Evolutionary conservation across 2,888 invertebrate species (phyloP).

Genomic region (Aspidiotus destructor): DNA sequence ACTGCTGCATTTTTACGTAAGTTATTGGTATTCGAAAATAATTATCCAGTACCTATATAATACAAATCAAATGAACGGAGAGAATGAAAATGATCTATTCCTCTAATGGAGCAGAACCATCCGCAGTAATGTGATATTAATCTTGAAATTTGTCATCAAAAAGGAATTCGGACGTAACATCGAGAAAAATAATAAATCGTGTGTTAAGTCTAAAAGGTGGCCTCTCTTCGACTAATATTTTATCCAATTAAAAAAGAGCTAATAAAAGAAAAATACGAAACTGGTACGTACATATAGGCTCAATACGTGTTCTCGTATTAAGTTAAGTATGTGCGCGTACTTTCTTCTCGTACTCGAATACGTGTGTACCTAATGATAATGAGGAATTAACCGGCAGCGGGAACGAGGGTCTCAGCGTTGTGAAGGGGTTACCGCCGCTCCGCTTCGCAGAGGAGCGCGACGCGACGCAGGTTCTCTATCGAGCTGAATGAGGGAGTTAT

Average conservation of each 20-base stretch:
- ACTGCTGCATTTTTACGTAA: no score
- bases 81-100: no score
- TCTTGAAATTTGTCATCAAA: conserved; percentile 31
- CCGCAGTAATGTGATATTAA: conserved; percentile 29
- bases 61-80: no score
- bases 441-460: not conserved
- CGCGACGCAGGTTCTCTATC: conserved; percentile 24
- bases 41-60: no score
- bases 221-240: conserved; percentile 31
- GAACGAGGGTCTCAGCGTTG: not conserved
- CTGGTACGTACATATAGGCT: not conserved
- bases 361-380: conserved; percentile 21
- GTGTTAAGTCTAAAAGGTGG: conserved; percentile 33
- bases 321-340: not conserved
- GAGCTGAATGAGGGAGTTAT: conserved; percentile 35
- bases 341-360: conserved; percentile 3
- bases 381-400: conserved; percentile 15
- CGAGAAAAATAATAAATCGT: conserved; percentile 30
- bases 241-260: conserved; percentile 32
- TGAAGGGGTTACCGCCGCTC: conserved; percentile 11
- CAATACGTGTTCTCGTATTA: not conserved
- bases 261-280: conserved; percentile 30
- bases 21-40: no score
- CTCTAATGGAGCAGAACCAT: conserved; percentile 21
- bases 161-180: conserved; percentile 28